A percentile compares a stretch with the other conserved stretches of the same genome.
phyloP scores from a whole-genome alignment of 1,140 invertebrate species.

The Goniozus legneri region DNA sequence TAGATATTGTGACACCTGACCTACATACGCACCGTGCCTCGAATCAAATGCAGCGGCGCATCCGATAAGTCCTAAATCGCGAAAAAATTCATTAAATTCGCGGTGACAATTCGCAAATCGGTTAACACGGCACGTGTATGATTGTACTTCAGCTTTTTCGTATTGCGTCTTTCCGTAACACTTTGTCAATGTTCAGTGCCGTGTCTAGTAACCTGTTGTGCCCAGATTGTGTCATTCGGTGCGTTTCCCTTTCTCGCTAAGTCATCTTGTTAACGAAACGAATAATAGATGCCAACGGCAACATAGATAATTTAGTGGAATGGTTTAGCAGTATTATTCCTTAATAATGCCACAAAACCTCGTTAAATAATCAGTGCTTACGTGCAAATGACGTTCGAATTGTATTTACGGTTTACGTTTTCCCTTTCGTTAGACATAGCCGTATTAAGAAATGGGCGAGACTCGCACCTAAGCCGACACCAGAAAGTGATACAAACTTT shows the following conservation, averaged over 20 bases:
- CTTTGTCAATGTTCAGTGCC: slow-evolving; percentile 23
- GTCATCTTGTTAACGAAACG: too few relatives aligned
- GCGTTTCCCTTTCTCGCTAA: not conserved
- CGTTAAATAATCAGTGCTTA: not conserved
- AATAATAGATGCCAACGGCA: too few relatives aligned
- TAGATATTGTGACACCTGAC: slow-evolving; percentile 35
- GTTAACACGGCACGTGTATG: too few relatives aligned
- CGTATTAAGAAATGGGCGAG: slow-evolving; percentile 19
- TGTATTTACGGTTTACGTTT: slow-evolving; percentile 20
- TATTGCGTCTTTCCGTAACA: slow-evolving; percentile 33
- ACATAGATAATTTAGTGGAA: too few relatives aligned
- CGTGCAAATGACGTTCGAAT: not conserved
- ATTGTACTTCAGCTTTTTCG: slow-evolving; percentile 7
- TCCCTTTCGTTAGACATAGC: slow-evolving; percentile 40
- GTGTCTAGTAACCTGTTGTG: slow-evolving; percentile 10
- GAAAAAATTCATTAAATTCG: too few relatives aligned
- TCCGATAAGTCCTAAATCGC: slow-evolving; percentile 9
- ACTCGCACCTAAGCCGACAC: too few relatives aligned
- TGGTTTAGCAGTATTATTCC: too few relatives aligned
- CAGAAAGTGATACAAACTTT: too few relatives aligned
- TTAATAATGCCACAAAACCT: not conserved
- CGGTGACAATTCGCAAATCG: too few relatives aligned
- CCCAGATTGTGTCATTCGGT: slow-evolving; percentile 1
- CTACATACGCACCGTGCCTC: slow-evolving; percentile 30
- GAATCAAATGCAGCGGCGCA: slow-evolving; percentile 22